Evolutionary conservation across 2,113 vertebrate species (phyloP), one percentile per base, ranked within the genome.

Genomic region (Loxodonta africana): DNA sequence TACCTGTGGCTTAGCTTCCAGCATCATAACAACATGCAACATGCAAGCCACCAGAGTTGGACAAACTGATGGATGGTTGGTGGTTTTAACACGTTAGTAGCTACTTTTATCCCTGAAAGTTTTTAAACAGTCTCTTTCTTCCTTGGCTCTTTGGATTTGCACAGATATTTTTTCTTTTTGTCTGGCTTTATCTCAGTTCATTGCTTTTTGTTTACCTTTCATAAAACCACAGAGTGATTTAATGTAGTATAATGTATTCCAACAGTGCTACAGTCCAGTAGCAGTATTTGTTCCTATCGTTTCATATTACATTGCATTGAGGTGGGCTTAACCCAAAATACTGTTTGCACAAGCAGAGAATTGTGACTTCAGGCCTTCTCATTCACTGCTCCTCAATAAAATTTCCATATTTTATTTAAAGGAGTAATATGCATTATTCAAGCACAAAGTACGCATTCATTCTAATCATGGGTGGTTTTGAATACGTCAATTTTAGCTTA

Each of bases 191-290:
- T 71, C 30, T 88, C 25, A 90, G 48, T 51, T 96, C 57, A 88
- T 84, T 96, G 80, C 3, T 95, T 84, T 81, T 76, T 92, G 57
- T 81, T 94, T 95, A 82, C 30, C 87, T 94, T 96, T 94, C 88
- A 90, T 94, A 90, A 96, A 96, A 60, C 41, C 53, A 92, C 65
- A 78, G 30, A 14, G n/a, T 67, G 23, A 65, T 96, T 92, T 69
- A 83, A 91, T 57, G 81, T 0, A 25, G 57, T 87, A 10, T 30
- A 46, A 81, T 46, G 0, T 81, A 73, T 78, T 94, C 7, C 30
- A 92, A 0, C 25, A 6, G 28, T 86, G 48, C 57, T 76, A 37
- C 26, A 30, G 73, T 89, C 90, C 30, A 69, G 28, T 90, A 57
- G 11, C n/a, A 60, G 8, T 51, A 20, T 77, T 95, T 90, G 44